Percentiles rank a stretch among this genome's conserved stretches.
phyloP scores from a whole-genome alignment of 2,797 vertebrate species.

The Oreochromis grahami region DNA sequence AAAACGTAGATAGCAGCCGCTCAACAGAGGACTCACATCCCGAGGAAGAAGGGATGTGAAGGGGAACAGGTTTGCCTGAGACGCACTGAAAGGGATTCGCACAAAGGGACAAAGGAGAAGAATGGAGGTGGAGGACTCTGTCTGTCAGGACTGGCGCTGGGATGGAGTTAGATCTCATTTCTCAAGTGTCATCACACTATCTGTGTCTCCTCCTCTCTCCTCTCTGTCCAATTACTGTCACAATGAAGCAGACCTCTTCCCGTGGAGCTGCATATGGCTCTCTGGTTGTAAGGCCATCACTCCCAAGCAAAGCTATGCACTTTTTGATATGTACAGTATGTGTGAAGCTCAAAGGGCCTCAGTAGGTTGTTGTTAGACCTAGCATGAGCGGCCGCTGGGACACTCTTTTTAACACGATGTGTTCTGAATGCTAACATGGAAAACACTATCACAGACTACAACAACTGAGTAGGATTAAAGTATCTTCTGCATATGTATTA shows the following conservation, averaged over 20 bases:
- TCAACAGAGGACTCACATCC: slow-evolving; percentile 63
- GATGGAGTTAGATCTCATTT: slow-evolving; percentile 74
- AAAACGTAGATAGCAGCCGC: slow-evolving; percentile 65
- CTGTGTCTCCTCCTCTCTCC: slow-evolving; percentile 62
- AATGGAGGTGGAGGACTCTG: slow-evolving; percentile 69
- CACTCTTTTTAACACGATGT: not conserved
- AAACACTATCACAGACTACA: not conserved
- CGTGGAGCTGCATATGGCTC: slow-evolving; percentile 57
- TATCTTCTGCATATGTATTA: not conserved
- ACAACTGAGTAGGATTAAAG: not conserved
- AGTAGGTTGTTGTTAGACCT: slow-evolving; percentile 6
- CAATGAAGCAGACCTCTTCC: slow-evolving; percentile 51
- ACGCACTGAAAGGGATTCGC: slow-evolving; percentile 46
- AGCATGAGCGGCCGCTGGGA: not conserved
- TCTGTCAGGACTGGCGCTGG: slow-evolving; percentile 71
- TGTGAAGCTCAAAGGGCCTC: slow-evolving; percentile 9
- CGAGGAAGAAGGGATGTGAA: slow-evolving; percentile 54
- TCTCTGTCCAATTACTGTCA: slow-evolving; percentile 65
- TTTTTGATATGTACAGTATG: slow-evolving; percentile 57
- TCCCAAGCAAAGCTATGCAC: slow-evolving; percentile 16
- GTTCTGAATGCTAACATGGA: not conserved
- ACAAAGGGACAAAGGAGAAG: slow-evolving; percentile 56
- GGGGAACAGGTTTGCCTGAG: slow-evolving; percentile 71
- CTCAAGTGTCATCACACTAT: slow-evolving; percentile 72
- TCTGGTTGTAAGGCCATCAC: slow-evolving; percentile 44